Evolutionary conservation across 2,113 vertebrate species (phyloP).

Genomic region (Tautogolabrus adspersus): DNA sequence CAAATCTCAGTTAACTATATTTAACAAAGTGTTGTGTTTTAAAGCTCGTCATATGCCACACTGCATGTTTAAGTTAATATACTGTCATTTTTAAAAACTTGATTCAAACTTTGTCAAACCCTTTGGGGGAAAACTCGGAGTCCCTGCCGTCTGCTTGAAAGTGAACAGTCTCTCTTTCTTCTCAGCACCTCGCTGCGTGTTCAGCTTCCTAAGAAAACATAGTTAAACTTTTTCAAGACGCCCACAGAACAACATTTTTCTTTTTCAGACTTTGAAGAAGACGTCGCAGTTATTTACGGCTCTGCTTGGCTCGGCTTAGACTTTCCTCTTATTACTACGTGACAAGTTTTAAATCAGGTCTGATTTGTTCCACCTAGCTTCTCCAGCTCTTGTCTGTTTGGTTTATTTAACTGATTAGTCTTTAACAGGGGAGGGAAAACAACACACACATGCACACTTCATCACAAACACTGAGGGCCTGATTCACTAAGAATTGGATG

Average conservation of each 20-base stretch:
- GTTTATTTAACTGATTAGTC: conserved; percentile 48
- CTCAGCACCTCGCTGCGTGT: conserved; percentile 38
- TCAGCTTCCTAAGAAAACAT: conserved; percentile 40
- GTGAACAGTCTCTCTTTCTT: conserved; percentile 41
- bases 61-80: too few species aligned
- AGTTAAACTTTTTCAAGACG: conserved; percentile 36
- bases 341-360: conserved; percentile 47
- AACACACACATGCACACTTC: conserved; percentile 1
- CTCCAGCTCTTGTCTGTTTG: conserved; percentile 1
- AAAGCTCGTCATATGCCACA: neutral
- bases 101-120: conserved; percentile 44
- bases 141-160: conserved; percentile 46
- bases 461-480: conserved; percentile 15
- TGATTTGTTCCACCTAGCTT: conserved; percentile 40
- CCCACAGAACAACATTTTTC: conserved; percentile 38
- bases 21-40: neutral
- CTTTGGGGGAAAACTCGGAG: conserved; percentile 30
- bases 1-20: neutral
- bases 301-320: conserved; percentile 25
- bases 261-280: conserved; percentile 58
- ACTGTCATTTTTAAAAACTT: conserved; percentile 27
- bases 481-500: too few species aligned
- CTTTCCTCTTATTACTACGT: conserved; percentile 15
- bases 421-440: conserved; percentile 19
- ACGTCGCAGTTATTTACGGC: conserved; percentile 63